A percentile compares a stretch with the other conserved stretches of the same genome.
These are phyloP conservation scores for Rhodinocichla rosea DNA, from an alignment of 2,113 vertebrate genomes.

Conservation along the genomic window DNA sequence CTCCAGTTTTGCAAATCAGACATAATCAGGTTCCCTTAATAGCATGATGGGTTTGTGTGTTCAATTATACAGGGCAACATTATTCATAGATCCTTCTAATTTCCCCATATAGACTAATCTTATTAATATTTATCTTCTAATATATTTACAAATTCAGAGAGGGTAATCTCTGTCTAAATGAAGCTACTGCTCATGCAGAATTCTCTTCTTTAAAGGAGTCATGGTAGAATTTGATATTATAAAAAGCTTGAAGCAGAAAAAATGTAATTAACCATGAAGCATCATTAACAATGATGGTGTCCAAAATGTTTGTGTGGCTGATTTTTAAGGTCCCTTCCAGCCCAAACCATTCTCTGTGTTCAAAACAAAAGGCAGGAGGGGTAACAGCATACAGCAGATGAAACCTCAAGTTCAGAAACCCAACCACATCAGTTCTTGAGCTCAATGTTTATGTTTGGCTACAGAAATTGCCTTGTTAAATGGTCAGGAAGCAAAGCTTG, in stretches of 20 bases:
- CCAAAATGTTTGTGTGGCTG: not conserved
- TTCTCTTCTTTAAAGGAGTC: not conserved
- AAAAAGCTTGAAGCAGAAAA: not conserved
- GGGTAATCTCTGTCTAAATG: not conserved
- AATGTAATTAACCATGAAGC: not conserved
- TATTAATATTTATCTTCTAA: conserved; percentile 44
- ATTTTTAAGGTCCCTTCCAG: not conserved
- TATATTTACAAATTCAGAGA: conserved; percentile 5
- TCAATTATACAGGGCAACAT: not conserved
- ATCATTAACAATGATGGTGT: not conserved
- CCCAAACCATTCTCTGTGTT: not conserved
- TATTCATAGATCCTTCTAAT: conserved; percentile 9
- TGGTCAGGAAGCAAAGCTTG: not conserved
- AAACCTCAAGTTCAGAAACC: not conserved
- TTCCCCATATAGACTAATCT: not conserved
- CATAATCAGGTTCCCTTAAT: conserved; percentile 6
- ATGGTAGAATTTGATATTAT: not conserved
- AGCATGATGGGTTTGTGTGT: not conserved
- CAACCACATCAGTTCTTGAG: rapidly evolving
- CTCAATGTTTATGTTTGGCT: not conserved
- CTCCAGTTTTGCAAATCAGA: not conserved
- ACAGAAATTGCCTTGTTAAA: not conserved
- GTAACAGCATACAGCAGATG: not conserved
- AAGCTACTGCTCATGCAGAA: not conserved
- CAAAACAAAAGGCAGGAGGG: not conserved